A percentile compares a stretch with the other conserved stretches of the same genome.
phyloP scores from a whole-genome alignment of 2,113 vertebrate species.

The Sinocyclocheilus grahami region DNA sequence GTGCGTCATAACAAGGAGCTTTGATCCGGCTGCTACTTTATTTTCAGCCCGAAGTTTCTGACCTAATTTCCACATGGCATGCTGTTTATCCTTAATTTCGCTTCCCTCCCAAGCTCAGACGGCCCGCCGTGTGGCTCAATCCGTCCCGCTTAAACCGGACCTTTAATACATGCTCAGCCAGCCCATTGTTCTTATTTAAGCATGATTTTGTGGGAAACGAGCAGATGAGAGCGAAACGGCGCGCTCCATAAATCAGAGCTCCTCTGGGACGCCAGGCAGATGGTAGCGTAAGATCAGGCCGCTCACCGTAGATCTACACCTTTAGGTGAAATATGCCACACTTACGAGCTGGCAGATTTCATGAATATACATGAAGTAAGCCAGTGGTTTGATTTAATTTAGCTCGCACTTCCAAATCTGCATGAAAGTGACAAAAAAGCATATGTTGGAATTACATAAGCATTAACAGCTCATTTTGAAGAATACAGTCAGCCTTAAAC shows the following conservation, averaged over 20 bases:
- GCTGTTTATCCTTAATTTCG: slow-evolving; percentile 63
- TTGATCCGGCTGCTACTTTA: slow-evolving; percentile 68
- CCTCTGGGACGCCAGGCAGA: slow-evolving; percentile 73
- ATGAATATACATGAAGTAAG: slow-evolving; percentile 56
- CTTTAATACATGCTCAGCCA: slow-evolving; percentile 56
- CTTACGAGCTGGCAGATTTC: slow-evolving; percentile 1
- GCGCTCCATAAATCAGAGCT: slow-evolving; percentile 73
- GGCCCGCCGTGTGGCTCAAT: neutral
- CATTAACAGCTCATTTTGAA: neutral
- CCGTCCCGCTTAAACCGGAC: slow-evolving; percentile 39
- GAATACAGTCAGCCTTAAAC: neutral
- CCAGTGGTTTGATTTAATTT: slow-evolving; percentile 51
- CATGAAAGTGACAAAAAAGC: slow-evolving; percentile 11
- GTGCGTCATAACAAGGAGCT: slow-evolving; percentile 57
- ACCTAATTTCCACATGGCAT: slow-evolving; percentile 67
- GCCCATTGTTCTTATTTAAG: slow-evolving; percentile 69
- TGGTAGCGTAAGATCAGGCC: slow-evolving; percentile 56
- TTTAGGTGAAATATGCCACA: slow-evolving; percentile 49
- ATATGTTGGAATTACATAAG: neutral
- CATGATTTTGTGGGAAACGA: slow-evolving; percentile 62
- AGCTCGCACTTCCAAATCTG: neutral
- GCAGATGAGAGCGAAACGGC: slow-evolving; percentile 28
- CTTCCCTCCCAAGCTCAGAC: neutral
- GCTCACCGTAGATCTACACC: slow-evolving; percentile 62
- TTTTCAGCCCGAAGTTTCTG: slow-evolving; percentile 67